phyloP scores from a whole-genome alignment of 2,888 invertebrate genomes.

The Camponotus fellah region DNA sequence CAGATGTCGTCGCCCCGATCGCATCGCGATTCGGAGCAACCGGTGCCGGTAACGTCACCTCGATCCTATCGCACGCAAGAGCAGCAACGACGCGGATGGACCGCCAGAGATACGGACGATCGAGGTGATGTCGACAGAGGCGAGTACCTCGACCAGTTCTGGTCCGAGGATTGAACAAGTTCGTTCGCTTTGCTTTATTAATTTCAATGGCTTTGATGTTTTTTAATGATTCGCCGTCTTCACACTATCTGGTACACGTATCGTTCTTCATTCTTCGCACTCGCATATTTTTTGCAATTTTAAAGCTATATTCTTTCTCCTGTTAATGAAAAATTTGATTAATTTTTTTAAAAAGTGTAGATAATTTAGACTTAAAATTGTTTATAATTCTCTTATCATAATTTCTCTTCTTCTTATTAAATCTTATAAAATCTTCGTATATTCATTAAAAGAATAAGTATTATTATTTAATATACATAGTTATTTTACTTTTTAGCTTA shows the following conservation, averaged over 20 bases:
- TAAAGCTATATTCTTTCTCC: not conserved
- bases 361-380: not conserved
- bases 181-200: conserved; percentile 51
- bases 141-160: conserved; percentile 68
- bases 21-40: conserved; percentile 59
- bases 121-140: conserved; percentile 55
- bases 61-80: conserved; percentile 55
- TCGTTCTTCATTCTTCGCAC: not conserved
- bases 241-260: not conserved
- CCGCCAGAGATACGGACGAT: conserved; percentile 43
- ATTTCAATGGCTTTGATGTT: conserved; percentile 38
- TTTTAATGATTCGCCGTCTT: not conserved
- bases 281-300: not conserved
- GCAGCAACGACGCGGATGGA: conserved; percentile 53
- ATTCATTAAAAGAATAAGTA: not conserved
- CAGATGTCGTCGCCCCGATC: conserved; percentile 64
- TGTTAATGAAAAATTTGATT: not conserved
- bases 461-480: not conserved
- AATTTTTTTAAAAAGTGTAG: not conserved
- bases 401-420: not conserved
- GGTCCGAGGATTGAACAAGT: conserved; percentile 50
- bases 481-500: not conserved
- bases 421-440: not conserved
- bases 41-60: conserved; percentile 46
- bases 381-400: not conserved